phyloP scores from a whole-genome alignment of 2,888 invertebrate species.

The Halictus quadricinctus region DNA sequence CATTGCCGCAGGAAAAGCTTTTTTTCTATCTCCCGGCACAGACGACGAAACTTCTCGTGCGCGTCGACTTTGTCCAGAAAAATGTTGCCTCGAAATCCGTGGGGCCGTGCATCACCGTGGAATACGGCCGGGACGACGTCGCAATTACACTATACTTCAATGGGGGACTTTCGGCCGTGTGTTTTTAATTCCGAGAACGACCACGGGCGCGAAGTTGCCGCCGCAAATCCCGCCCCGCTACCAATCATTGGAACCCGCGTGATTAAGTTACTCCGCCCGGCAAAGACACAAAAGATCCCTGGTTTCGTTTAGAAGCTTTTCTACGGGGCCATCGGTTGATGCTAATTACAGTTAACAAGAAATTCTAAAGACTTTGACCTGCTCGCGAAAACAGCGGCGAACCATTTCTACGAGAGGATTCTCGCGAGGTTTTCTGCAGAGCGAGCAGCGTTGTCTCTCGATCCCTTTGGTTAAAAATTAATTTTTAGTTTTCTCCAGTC shows the following conservation, averaged over 20 bases:
- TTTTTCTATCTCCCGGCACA: constrained; percentile 48
- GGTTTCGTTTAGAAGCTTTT: neutral
- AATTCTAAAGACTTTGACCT: neutral
- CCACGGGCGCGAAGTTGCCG: constrained; percentile 32
- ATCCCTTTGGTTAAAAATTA: constrained; percentile 1
- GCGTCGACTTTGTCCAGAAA: constrained; percentile 52
- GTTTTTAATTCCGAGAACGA: constrained; percentile 46
- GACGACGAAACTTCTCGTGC: constrained; percentile 55
- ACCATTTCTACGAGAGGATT: neutral
- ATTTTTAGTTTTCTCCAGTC: neutral
- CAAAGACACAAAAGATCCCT: neutral
- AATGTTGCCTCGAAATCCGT: constrained; percentile 57
- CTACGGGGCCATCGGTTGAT: neutral
- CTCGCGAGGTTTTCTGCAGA: constrained; percentile 8
- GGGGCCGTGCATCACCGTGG: constrained; percentile 43
- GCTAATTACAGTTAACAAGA: neutral
- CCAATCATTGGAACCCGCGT: neutral
- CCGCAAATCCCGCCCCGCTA: neutral
- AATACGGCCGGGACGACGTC: constrained; percentile 31
- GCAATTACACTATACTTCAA: constrained; percentile 48
- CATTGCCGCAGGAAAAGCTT: constrained; percentile 56
- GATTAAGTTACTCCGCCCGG: constrained; percentile 1
- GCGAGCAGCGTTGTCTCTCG: neutral
- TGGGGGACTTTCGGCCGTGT: constrained; percentile 31
- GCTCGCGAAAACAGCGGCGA: neutral